Conservation (phyloP, 92 coral and sea anemone species). For the Epizoanthus fatuus region DNA sequence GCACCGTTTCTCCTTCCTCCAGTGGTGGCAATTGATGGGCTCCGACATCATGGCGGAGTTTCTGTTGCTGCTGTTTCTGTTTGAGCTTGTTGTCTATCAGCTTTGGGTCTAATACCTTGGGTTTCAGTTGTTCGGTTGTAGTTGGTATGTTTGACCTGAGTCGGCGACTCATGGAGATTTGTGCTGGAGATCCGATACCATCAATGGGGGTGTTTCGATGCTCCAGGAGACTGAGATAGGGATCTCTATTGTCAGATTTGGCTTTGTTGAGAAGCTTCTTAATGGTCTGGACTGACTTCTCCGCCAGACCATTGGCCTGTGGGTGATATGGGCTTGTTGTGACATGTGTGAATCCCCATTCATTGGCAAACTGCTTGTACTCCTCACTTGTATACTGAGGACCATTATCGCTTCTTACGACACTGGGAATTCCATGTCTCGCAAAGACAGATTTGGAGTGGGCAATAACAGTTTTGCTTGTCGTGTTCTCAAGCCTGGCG, state of each 20-base stretch:
- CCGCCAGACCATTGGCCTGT: conserved; percentile 8
- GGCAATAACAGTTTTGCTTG: conserved; percentile 54
- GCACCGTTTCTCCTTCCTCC: conserved; percentile 47
- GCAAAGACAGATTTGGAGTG: conserved; percentile 66
- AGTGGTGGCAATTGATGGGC: conserved; percentile 49
- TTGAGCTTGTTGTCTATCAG: conserved; percentile 6
- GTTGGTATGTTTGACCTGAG: conserved; percentile 50
- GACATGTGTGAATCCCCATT: conserved; percentile 12
- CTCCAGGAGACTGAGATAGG: neutral
- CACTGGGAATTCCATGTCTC: conserved; percentile 73
- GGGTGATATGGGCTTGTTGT: conserved; percentile 6
- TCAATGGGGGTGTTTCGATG: conserved; percentile 1
- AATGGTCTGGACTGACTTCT: conserved; percentile 1
- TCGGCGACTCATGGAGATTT: conserved; percentile 55
- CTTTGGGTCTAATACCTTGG: conserved; percentile 31
- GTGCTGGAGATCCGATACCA: conserved; percentile 39
- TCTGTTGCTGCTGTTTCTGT: conserved; percentile 47
- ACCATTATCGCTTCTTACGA: conserved; percentile 62
- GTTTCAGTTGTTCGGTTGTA: conserved; percentile 20
- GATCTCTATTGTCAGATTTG: neutral
- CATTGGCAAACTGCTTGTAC: conserved; percentile 4
- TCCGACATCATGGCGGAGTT: conserved; percentile 37
- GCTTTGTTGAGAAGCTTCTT: conserved; percentile 12
- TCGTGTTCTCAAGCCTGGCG: conserved; percentile 52
- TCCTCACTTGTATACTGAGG: conserved; percentile 15